Evolutionary conservation across 2,113 vertebrate species (phyloP).

Genomic region (Misgurnus anguillicaudatus): DNA sequence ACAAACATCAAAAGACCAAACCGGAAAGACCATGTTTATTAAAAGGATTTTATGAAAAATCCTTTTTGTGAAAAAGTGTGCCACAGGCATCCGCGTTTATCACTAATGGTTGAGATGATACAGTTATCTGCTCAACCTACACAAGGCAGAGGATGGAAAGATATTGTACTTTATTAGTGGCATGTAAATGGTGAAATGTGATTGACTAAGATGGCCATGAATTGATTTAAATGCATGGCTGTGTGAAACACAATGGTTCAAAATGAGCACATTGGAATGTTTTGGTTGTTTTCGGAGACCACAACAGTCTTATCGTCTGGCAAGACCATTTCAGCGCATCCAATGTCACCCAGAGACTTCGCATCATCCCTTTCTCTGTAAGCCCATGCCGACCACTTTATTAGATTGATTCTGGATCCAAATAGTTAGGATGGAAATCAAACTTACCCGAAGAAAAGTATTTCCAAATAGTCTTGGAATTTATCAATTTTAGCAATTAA

Average conservation of each 20-base stretch:
- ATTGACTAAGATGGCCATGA: background rate
- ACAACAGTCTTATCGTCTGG: constrained; percentile 59
- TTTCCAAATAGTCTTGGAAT: background rate
- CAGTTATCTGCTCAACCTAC: constrained; percentile 1
- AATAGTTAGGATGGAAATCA: background rate
- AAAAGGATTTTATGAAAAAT: background rate
- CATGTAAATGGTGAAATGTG: background rate
- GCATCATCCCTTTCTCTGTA: constrained; percentile 66
- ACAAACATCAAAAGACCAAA: constrained; percentile 62
- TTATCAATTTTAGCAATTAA: too few species aligned
- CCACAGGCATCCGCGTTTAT: background rate
- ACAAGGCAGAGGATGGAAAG: constrained; percentile 8
- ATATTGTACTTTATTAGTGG: background rate
- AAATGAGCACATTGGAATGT: constrained; percentile 77
- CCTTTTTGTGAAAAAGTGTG: background rate
- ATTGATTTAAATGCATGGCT: constrained; percentile 23
- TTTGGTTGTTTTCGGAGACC: constrained; percentile 68
- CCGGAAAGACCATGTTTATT: background rate
- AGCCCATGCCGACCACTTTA: background rate
- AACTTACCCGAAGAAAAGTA: background rate
- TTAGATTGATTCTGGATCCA: background rate
- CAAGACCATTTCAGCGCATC: constrained; percentile 72
- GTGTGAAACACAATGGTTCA: constrained; percentile 46
- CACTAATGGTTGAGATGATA: background rate
- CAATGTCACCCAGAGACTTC: constrained; percentile 77